Evolutionary conservation across 2,113 vertebrate species (phyloP), one percentile per base, ranked within the genome.

Genomic region (Neodon shergylaensis): DNA sequence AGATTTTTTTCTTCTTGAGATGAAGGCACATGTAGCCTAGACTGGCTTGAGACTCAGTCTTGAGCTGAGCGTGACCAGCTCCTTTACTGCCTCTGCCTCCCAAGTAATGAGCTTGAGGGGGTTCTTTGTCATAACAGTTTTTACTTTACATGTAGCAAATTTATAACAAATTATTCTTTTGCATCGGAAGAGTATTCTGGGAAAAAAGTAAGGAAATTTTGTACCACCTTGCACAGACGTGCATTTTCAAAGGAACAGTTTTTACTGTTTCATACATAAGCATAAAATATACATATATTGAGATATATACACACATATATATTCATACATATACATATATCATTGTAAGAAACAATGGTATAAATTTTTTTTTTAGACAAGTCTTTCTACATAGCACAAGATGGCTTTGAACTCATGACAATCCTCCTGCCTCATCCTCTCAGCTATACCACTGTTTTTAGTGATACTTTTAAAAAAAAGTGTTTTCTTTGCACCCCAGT

Each of bases 401-500:
- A 58, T 58, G 19, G 58, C 58, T 0, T 21, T 58, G 58, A 21
- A 58, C 21, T 58, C 58, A 21, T 58, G 19, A 1, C 58, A 58
- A 58, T 58, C 58, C 63, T 65, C 39, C 42, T 85, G n/a, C 42
- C 4, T 85, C 16, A 85, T 85, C 14, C 17, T 85, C 83, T 4
- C n/a, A 66, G n/a, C 19, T 1, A 33, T 33, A 31, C 26, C 9
- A 65, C 14, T 33, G 7, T 28, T 44, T 66, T 85, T 66, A 70
- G n/a, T 76, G 66, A 91, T 88, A 78, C 19, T 90, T 78, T 89
- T 13, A 94, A 94, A 84, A 92, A 79, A 70, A 52, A 58, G 5
- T 42, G 22, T 12, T 58, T 72, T 89, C 95, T 97, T 97, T 92
- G 52, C 83, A 92, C 96, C 86, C 66, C 24, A 13, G 90, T 96